These are phyloP conservation scores for Pandion haliaetus DNA, from an alignment of 2,113 vertebrate genomes.

Conservation along the genomic window DNA sequence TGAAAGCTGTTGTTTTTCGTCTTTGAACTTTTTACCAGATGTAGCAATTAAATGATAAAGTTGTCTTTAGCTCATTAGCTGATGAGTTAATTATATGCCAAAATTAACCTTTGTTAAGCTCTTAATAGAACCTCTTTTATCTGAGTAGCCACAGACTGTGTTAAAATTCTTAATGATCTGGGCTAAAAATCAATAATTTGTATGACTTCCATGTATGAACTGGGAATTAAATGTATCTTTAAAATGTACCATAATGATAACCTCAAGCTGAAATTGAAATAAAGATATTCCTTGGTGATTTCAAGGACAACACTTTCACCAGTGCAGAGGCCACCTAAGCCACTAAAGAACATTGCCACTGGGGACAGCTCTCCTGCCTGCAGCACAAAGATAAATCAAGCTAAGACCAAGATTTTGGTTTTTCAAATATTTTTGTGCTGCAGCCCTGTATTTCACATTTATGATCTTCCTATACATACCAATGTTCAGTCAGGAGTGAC, in stretches of 20 bases:
- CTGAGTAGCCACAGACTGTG: conserved; percentile 31
- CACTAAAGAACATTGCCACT: conserved; percentile 20
- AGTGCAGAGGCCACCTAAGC: conserved; percentile 23
- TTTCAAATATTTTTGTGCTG: conserved; percentile 24
- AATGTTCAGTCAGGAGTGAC: neutral
- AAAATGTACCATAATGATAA: conserved; percentile 60
- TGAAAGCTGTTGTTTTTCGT: conserved; percentile 10
- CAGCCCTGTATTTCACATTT: neutral
- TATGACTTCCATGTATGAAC: conserved; percentile 37
- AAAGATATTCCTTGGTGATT: conserved; percentile 46
- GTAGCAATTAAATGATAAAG: conserved; percentile 52
- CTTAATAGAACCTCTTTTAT: conserved; percentile 54
- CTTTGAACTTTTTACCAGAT: conserved; percentile 62
- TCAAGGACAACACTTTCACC: conserved; percentile 56
- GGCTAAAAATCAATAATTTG: conserved; percentile 61
- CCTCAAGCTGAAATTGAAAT: conserved; percentile 64
- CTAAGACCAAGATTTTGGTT: conserved; percentile 17
- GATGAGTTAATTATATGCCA: conserved; percentile 56
- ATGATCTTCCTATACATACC: neutral
- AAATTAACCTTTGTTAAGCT: conserved; percentile 67
- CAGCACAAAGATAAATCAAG: conserved; percentile 51
- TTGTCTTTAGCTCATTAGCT: conserved; percentile 62
- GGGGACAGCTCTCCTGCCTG: conserved; percentile 35
- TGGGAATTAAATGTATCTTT: conserved; percentile 47
- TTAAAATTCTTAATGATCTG: conserved; percentile 61